Conservation (phyloP, 1,140 invertebrate genomes). For the Drosophila asahinai region DNA sequence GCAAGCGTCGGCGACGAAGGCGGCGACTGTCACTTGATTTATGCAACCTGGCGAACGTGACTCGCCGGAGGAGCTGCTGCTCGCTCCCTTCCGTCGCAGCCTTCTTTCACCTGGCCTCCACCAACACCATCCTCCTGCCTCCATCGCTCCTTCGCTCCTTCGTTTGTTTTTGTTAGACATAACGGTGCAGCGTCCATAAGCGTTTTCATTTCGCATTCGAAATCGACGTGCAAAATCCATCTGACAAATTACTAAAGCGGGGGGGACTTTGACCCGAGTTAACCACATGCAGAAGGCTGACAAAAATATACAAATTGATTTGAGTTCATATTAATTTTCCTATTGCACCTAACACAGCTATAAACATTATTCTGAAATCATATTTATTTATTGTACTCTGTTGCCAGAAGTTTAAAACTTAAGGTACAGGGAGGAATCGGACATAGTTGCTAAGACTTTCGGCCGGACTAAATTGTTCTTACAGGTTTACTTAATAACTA, state of each 20-base stretch:
- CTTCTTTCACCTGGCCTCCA: background rate
- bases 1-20: background rate
- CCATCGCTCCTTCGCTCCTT: background rate
- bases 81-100: background rate
- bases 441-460: no score
- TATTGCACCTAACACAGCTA: no score
- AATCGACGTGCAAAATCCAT: conserved; percentile 3
- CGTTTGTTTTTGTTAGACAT: conserved; percentile 40
- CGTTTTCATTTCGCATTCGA: conserved; percentile 10
- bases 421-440: no score
- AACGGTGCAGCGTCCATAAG: conserved; percentile 15
- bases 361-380: no score
- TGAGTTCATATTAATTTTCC: no score
- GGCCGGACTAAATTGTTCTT: no score
- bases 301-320: no score
- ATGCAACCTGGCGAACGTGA: conserved; percentile 59
- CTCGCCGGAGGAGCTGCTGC: conserved; percentile 28
- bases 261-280: background rate
- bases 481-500: no score
- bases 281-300: no score
- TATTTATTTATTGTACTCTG: no score
- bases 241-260: conserved; percentile 20
- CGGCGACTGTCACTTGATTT: conserved; percentile 59
- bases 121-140: background rate
- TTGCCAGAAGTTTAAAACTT: no score